phyloP scores from a whole-genome alignment of 2,888 invertebrate species.

The Eledona agricola region DNA sequence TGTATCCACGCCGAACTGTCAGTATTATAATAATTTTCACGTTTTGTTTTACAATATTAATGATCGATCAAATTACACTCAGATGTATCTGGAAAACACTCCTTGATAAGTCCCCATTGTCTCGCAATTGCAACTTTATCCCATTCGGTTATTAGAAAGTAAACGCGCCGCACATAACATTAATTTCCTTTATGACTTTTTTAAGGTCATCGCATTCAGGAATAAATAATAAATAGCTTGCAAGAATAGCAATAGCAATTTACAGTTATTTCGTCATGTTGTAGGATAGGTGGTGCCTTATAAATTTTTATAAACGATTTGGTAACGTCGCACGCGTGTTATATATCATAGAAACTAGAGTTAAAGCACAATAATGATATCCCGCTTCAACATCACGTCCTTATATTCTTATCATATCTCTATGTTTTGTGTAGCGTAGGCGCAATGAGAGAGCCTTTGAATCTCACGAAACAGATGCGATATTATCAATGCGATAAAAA shows the following conservation, averaged over 20 bases:
- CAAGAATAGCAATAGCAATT: conserved; percentile 35
- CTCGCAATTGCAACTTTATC: conserved; percentile 18
- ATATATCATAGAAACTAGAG: too few relatives aligned
- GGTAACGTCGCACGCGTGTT: background rate
- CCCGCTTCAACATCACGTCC: too few relatives aligned
- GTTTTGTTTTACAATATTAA: too few relatives aligned
- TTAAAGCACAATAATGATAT: too few relatives aligned
- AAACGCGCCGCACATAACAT: conserved; percentile 30
- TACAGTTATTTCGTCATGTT: conserved; percentile 44
- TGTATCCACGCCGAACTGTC: conserved; percentile 2
- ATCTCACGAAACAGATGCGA: too few relatives aligned
- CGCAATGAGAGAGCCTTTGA: too few relatives aligned
- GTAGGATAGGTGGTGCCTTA: conserved; percentile 33
- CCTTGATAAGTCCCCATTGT: conserved; percentile 18
- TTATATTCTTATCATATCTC: too few relatives aligned
- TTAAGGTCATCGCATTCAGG: conserved; percentile 43
- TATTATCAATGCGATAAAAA: too few relatives aligned
- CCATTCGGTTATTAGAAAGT: conserved; percentile 36
- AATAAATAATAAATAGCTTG: conserved; percentile 39
- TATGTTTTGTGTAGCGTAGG: too few relatives aligned
- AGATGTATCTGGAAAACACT: conserved; percentile 14
- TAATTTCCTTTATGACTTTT: conserved; percentile 35
- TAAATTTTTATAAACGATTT: conserved; percentile 27
- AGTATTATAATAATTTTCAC: conserved; percentile 4
- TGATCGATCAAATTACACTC: conserved; percentile 12